A percentile compares a stretch with the other conserved stretches of the same genome.
These are phyloP conservation scores for Fulmarus glacialis DNA, from an alignment of 2,113 vertebrate genomes.

Conservation along the genomic window DNA sequence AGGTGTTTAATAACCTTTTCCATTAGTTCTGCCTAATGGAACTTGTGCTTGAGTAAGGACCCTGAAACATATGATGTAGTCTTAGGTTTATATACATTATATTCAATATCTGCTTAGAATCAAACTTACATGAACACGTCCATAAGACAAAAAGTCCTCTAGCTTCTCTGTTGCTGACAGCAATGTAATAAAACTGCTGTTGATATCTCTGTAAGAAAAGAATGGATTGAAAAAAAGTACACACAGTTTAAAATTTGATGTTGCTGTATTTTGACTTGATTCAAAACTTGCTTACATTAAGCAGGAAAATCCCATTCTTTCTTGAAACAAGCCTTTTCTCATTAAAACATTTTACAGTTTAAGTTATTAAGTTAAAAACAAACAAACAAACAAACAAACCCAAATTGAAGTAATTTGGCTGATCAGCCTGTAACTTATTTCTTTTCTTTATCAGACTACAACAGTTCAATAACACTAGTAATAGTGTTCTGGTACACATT, in stretches of 20 bases:
- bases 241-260: background rate
- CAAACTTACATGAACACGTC: background rate
- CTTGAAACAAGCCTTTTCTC: background rate
- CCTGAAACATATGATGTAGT: background rate
- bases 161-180: background rate
- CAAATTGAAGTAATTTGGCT: background rate
- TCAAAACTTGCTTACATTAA: background rate
- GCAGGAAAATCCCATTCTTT: background rate
- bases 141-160: background rate
- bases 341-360: background rate
- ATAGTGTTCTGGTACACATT: background rate
- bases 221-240: background rate
- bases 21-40: background rate
- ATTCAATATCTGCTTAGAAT: background rate
- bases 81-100: background rate
- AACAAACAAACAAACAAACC: rapidly evolving
- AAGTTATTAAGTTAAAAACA: background rate
- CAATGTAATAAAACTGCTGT: background rate
- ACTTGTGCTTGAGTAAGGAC: background rate
- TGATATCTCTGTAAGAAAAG: background rate
- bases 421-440: background rate
- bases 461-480: background rate
- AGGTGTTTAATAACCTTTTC: background rate
- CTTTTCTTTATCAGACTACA: background rate
- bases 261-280: background rate